phyloP scores from a whole-genome alignment of 2,113 vertebrate genomes.

The Myocastor coypus region DNA sequence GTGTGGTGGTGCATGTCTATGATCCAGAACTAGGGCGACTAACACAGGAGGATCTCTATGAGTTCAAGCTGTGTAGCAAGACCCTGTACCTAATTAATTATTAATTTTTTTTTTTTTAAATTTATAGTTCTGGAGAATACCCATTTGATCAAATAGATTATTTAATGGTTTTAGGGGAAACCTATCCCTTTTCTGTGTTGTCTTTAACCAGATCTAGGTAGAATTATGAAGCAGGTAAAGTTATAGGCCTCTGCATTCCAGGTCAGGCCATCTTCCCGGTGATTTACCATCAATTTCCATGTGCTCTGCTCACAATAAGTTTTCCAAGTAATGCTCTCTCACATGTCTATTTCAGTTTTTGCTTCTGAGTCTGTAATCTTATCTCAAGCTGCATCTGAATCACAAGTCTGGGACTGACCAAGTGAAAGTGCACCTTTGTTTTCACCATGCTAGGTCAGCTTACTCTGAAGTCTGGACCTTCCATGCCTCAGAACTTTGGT shows the following conservation, averaged over 20 bases:
- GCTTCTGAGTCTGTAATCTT: background rate
- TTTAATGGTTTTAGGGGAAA: background rate
- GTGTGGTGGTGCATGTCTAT: too few species aligned
- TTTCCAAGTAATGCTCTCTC: background rate
- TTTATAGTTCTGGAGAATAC: constrained; percentile 8
- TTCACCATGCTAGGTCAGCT: background rate
- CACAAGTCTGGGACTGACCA: background rate
- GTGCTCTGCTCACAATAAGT: background rate
- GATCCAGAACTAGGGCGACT: too few species aligned
- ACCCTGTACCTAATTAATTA: too few species aligned
- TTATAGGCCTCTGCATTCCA: background rate
- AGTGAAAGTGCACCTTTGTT: background rate
- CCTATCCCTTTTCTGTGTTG: background rate
- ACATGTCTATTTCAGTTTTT: background rate
- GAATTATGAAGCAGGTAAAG: background rate
- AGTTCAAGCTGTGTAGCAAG: too few species aligned
- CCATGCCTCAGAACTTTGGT: background rate
- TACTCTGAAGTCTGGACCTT: background rate
- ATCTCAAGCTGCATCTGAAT: background rate
- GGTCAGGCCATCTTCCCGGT: background rate
- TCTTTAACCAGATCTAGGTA: background rate
- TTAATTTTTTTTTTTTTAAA: too few species aligned
- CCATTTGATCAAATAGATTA: constrained; percentile 18
- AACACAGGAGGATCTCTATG: too few species aligned
- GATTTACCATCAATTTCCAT: background rate